A percentile compares a stretch with the other conserved stretches of the same genome.
Evolutionary conservation across 2,797 vertebrate species (phyloP).

Genomic region (Emydoidea blandingii): DNA sequence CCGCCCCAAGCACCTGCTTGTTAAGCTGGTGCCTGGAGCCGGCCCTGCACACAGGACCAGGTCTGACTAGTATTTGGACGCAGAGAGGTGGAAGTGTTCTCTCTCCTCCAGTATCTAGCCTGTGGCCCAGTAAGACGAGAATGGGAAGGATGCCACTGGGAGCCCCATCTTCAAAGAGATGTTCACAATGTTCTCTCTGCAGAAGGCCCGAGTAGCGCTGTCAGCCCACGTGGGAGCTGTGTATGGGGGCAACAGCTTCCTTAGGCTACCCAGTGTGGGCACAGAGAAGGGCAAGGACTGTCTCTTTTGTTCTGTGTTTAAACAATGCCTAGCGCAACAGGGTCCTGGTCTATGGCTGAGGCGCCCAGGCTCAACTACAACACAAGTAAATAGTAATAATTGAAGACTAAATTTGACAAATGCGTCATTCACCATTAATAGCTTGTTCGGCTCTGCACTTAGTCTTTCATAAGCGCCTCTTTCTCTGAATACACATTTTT

Average conservation of each 20-base stretch:
- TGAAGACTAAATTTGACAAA: neutral
- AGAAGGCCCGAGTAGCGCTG: neutral
- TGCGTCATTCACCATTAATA: neutral
- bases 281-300: neutral
- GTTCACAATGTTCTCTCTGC: neutral
- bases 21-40: no score
- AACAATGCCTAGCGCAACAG: neutral
- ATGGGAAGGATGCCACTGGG: fast-evolving
- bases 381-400: neutral
- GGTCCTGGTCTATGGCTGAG: fast-evolving
- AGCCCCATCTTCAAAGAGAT: neutral
- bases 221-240: neutral
- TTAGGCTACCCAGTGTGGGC: fast-evolving
- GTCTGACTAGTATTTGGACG: neutral
- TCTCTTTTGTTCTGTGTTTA: neutral
- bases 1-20: no score
- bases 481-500: slow-evolving; percentile 42
- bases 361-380: neutral
- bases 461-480: neutral
- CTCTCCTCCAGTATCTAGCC: neutral
- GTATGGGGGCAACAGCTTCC: neutral
- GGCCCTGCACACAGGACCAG: neutral
- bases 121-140: neutral
- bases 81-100: neutral
- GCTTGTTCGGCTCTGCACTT: neutral